phyloP scores from a whole-genome alignment of 2,797 vertebrate genomes.

The Myiotriccus ornatus region DNA sequence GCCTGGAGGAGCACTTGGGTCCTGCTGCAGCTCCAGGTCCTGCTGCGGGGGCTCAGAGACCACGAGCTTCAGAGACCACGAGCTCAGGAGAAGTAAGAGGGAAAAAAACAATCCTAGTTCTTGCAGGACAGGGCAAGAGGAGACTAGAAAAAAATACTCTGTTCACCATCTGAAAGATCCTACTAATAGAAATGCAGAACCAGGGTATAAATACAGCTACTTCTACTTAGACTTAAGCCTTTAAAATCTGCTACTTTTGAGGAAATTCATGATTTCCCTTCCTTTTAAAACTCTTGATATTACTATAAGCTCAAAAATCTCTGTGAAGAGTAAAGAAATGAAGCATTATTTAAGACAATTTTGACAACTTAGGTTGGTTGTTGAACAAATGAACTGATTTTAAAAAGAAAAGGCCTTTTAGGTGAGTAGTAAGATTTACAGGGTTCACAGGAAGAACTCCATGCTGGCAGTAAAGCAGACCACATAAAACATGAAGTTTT shows the following conservation, averaged over 20 bases:
- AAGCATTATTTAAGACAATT: neutral
- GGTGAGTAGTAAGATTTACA: neutral
- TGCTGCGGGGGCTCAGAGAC: neutral
- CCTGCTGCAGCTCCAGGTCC: neutral
- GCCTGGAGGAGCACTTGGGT: neutral
- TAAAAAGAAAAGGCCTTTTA: neutral
- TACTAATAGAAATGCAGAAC: neutral
- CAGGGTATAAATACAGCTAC: neutral
- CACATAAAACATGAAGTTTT: neutral
- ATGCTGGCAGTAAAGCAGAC: neutral
- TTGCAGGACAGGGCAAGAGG: neutral
- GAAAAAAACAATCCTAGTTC: neutral
- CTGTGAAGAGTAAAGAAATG: neutral
- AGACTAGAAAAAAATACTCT: neutral
- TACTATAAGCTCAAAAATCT: neutral
- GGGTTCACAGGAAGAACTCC: neutral
- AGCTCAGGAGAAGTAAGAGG: neutral
- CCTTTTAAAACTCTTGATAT: neutral
- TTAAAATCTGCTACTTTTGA: conserved; percentile 6
- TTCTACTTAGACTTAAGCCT: neutral
- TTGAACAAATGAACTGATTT: neutral
- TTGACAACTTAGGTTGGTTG: neutral
- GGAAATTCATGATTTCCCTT: neutral
- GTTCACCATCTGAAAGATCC: neutral
- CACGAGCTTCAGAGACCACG: fast-evolving